Evolutionary conservation across 2,888 invertebrate species (phyloP).

Genomic region (Polyploca ridens): DNA sequence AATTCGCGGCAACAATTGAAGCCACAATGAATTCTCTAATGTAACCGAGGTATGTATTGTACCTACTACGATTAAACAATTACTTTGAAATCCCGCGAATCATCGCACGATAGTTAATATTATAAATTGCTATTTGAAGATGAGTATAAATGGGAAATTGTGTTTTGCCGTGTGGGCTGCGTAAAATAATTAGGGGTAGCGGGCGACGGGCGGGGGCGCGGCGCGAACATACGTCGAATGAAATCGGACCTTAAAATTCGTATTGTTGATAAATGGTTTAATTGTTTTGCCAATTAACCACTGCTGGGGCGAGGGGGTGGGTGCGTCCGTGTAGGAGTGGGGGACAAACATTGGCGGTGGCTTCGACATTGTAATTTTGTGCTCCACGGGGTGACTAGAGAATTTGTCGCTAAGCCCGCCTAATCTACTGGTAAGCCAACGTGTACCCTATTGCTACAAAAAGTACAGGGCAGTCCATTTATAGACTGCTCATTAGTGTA

Average conservation of each 20-base stretch:
- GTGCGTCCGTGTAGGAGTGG: conserved; percentile 25
- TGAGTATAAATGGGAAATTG: conserved; percentile 17
- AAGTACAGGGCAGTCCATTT: conserved; percentile 15
- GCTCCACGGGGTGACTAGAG: conserved; percentile 29
- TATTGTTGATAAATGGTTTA: conserved; percentile 70
- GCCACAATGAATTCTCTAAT: not conserved
- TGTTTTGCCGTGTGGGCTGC: conserved; percentile 14
- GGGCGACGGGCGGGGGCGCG: conserved; percentile 32
- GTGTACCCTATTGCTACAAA: conserved; percentile 22
- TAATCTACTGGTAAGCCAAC: conserved; percentile 9
- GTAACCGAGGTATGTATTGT: not conserved
- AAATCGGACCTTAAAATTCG: conserved; percentile 58
- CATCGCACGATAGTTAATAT: conserved; percentile 37
- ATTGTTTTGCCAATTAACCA: conserved; percentile 76
- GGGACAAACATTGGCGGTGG: conserved; percentile 29
- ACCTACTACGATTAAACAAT: conserved; percentile 25
- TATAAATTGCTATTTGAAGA: conserved; percentile 36
- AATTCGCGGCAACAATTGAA: not conserved
- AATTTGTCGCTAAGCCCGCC: conserved; percentile 21
- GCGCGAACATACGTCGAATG: conserved; percentile 44
- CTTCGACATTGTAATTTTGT: conserved; percentile 29
- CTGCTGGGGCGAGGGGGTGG: conserved; percentile 27
- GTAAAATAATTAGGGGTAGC: conserved; percentile 36
- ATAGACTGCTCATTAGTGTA: not conserved
- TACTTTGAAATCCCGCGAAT: conserved; percentile 27